Evolutionary conservation across 1,140 invertebrate genomes (phyloP), one percentile per base, ranked within the genome.

Genomic region (Caenorhabditis tropicalis): DNA sequence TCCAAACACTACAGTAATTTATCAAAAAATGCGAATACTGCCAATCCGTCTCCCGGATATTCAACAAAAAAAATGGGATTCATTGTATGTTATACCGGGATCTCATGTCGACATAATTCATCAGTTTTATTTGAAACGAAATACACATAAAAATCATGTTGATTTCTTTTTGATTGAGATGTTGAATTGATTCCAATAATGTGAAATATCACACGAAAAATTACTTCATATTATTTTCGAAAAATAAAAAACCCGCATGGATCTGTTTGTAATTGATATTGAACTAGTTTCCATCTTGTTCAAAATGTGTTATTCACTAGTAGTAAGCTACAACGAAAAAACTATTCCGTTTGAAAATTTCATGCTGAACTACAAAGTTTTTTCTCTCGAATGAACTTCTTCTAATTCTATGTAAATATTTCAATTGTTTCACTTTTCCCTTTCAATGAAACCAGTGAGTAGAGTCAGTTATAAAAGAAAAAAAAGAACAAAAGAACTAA

Each of bases 61-160:
- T 33, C 12, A 7, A 36, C 12, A 27, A 19, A 7, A n/a, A n/a
- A n/a, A 33, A 27, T 7, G 21, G 21, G 19, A 65, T 31, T 65
- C 19, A 27, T 15, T 58, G 24, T 58, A 5, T 24, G 21, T 51
- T n/a, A 51, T 51, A n/a, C 24, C n/a, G 58, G 58, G 21, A 33
- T n/a, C 58, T 12, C 10, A 51, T 19, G 49, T 4, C 21, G 5
- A 51, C 21, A 58, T 58, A 1, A 65, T 36, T 36, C 58, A 65
- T 65, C 58, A 65, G 58, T 65, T 36, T 36, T 33, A 36, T 33
- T 36, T 36, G 5, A 36, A 33, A 33, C 7, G 29, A 65, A n/a
- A 36, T 36, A 7, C 58, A 27, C 58, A 65, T 65, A 65, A 65
- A 65, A 33, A 65, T 65, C 58, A 65, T n/a, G 15, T 65, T 36